These are phyloP conservation scores for Carassius gibelio DNA, from an alignment of 2,113 vertebrate genomes.

Conservation along the genomic window DNA sequence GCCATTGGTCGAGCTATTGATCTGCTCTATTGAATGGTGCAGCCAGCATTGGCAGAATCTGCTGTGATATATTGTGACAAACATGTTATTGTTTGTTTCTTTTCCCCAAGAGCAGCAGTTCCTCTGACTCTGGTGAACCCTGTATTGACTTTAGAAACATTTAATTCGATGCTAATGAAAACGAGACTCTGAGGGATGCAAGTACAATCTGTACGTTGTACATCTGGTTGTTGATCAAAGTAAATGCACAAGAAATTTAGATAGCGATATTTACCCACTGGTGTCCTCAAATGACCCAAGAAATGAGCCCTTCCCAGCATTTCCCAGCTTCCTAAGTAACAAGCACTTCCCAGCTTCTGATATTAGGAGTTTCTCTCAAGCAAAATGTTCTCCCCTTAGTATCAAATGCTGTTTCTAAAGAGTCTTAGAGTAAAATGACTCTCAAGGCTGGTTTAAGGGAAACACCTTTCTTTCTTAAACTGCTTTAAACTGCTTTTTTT, in stretches of 20 bases:
- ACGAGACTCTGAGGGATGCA: not conserved
- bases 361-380: conserved; percentile 24
- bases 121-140: not conserved
- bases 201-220: not conserved
- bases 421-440: conserved; percentile 47
- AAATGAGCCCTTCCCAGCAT: not conserved
- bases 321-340: conserved; percentile 21
- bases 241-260: not conserved
- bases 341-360: conserved; percentile 35
- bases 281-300: conserved; percentile 13
- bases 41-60: not conserved
- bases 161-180: conserved; percentile 23
- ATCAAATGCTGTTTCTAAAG: conserved; percentile 36
- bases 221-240: not conserved
- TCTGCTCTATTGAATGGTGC: not conserved
- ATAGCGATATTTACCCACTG: not conserved
- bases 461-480: conserved; percentile 45
- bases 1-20: not conserved
- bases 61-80: not conserved
- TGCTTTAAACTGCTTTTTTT: conserved; percentile 37
- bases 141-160: not conserved
- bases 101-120: conserved; percentile 3
- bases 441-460: conserved; percentile 40
- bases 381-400: conserved; percentile 7
- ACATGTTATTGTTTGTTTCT: conserved; percentile 11